A percentile compares a stretch with the other conserved stretches of the same genome.
These are phyloP conservation scores for Camarhynchus parvulus DNA, from an alignment of 2,113 vertebrate genomes.

Conservation along the genomic window DNA sequence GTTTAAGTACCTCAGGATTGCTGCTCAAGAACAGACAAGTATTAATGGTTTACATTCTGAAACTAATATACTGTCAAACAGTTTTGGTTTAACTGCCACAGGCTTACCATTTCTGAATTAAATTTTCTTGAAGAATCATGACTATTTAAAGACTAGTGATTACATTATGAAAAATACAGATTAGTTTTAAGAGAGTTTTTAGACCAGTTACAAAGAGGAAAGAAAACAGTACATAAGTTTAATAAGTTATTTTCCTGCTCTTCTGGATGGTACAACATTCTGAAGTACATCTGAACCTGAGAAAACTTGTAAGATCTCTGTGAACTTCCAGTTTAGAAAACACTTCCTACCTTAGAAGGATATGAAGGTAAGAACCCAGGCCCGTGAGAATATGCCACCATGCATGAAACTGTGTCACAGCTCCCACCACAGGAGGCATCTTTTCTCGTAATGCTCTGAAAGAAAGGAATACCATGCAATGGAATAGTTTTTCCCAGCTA, in stretches of 20 bases:
- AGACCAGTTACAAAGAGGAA: not conserved
- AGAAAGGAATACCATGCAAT: not conserved
- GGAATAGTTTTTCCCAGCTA: not conserved
- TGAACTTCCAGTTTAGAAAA: not conserved
- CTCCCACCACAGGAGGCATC: constrained; percentile 85
- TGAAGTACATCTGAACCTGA: not conserved
- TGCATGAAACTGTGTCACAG: constrained; percentile 93
- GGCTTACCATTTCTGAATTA: not conserved
- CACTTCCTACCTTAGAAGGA: constrained; percentile 88
- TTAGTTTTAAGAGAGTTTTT: not conserved
- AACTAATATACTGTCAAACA: not conserved
- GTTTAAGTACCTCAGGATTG: not conserved
- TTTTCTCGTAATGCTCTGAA: constrained; percentile 83
- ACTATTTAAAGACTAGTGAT: not conserved
- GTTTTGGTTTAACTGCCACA: not conserved
- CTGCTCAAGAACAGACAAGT: not conserved
- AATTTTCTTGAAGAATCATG: not conserved
- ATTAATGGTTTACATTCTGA: not conserved
- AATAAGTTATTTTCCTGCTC: not conserved
- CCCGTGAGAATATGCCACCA: constrained; percentile 99
- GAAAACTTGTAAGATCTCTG: not conserved
- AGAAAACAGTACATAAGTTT: not conserved
- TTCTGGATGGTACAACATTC: not conserved
- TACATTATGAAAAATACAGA: not conserved
- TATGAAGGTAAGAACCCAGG: constrained; percentile 95